Conservation (phyloP, 2,797 vertebrate species). For the Corythornis leucogaster region DNA sequence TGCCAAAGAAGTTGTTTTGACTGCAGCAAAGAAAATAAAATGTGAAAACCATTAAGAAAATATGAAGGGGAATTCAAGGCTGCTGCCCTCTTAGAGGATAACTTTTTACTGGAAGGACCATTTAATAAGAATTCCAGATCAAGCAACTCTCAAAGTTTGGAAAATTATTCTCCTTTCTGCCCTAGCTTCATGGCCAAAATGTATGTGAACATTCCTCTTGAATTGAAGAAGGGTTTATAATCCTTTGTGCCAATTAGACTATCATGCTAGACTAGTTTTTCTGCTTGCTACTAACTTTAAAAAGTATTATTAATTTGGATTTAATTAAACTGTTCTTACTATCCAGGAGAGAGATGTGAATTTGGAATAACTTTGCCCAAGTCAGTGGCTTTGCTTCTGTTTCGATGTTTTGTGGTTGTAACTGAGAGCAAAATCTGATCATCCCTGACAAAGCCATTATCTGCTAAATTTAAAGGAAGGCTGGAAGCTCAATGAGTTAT, state of each 20-base stretch:
- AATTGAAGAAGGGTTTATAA: not conserved
- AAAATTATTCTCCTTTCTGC: not conserved
- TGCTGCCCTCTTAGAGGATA: not conserved
- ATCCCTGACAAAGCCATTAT: not conserved
- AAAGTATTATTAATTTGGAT: not conserved
- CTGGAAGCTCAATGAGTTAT: not conserved
- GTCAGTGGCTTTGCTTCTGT: not conserved
- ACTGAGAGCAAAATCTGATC: not conserved
- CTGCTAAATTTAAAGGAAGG: not conserved
- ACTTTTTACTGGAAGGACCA: not conserved
- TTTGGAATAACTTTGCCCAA: not conserved
- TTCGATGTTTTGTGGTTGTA: not conserved
- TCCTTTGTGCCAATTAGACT: not conserved
- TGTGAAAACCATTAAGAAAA: conserved; percentile 51
- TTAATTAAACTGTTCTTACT: not conserved
- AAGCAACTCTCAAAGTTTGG: not conserved
- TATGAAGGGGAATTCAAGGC: conserved; percentile 12
- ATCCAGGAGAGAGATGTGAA: not conserved
- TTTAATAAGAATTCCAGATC: conserved; percentile 16
- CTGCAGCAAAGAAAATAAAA: conserved; percentile 28
- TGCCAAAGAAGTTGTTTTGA: conserved; percentile 66
- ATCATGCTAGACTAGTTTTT: not conserved
- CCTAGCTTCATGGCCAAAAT: not conserved
- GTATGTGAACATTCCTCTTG: not conserved
- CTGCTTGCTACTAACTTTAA: not conserved